Evolutionary conservation across 92 coral and sea anemone species (phyloP), one percentile per base, ranked within the genome.

Genomic region (Epizoanthus ramosus): DNA sequence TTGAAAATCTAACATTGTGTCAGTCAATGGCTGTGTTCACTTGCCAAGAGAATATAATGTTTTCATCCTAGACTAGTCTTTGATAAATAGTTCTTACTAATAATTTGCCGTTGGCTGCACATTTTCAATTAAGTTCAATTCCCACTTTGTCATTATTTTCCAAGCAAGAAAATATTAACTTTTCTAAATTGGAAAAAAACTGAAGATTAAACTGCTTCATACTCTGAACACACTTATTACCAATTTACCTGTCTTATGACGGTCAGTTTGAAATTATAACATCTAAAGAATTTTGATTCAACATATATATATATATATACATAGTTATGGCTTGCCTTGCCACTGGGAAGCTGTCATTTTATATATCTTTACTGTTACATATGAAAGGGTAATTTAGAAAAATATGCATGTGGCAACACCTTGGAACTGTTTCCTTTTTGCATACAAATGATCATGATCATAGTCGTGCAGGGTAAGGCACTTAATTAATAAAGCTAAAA

Each of bases 111-210:
- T 14, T 5, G 47, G 71, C n/a, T 57, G 82, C 58, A 45, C 35
- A n/a, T 60, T 61, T 41, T 8, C 63, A 77, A 61, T 77, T 61
- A 77, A 77, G 22, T 77, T 58, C n/a, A 61, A 8, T 77, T 39
- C 21, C 82, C 37, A n/a, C 37, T 77, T 21, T 23, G 17, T 63
- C 68, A 39, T 23, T 56, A 59, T 31, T 18, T 15, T 5, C 37
- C 5, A 3, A 3, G 53, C 53, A 47, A 47, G 53, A 47, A 47
- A 47, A 2, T 47, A 47, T 47, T 47, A 47, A 60, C 33, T 61
- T 57, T 37, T 61, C 41, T 57, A 59, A 58, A 75, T 59, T 75
- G 25, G 45, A 76, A 60, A 67, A 17, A 65, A 37, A 60, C 18
- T 77, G 56, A 45, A 24, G 82, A 22, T 61, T 61, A 37, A 60